Base-by-base conservation (phyloP, 2,888 invertebrate species). In the Drosophila pseudotalamancana region DNA sequence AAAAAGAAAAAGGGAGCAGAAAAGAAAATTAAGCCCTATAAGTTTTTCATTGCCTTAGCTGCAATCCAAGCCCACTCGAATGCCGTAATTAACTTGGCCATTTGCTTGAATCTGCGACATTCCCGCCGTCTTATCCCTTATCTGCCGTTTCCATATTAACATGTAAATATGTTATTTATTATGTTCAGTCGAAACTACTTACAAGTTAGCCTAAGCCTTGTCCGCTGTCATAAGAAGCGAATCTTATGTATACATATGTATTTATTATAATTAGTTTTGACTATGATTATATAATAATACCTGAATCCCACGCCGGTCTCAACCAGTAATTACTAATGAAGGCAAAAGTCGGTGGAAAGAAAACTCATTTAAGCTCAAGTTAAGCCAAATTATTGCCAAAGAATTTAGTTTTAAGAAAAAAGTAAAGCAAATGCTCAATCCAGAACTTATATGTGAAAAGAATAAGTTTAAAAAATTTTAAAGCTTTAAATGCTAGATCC, bases 91-190 rank as follows among this genome's bases (percentile, higher is more conserved):
- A 81, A 87, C 77, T 77, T 71, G 54, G 68, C 61, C 73, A 76
- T 80, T 80, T 72, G 53, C 49, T 53, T 35, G 19, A 37, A 43
- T 43, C 39, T 34, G 9, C n/a, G 21, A 14, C 19, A 43, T 40
- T 27, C 25, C 34, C 43, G 32, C 37, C 42, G 6, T 14, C 16
- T 11, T 35, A 19, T 21, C 14, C 18, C 16, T 11, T 35, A 19
- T 21, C 14, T 42, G 56, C 45, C 37, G 39, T 50, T 32, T 39
- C 57, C 57, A 57, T 62, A 81, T 84, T 84, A 84, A 69, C 87
- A 81, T 87, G 68, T 80, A 80, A 84, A 84, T 82, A 72, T 81
- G 75, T 66, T 60, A 77, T 77, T 65, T 57, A 72, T 77, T 80
- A 80, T 77, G 72, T 18, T 50, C 66, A 57, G 59, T 35, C 45